phyloP scores from a whole-genome alignment of 2,797 vertebrate genomes.

The Nyctibius grandis region DNA sequence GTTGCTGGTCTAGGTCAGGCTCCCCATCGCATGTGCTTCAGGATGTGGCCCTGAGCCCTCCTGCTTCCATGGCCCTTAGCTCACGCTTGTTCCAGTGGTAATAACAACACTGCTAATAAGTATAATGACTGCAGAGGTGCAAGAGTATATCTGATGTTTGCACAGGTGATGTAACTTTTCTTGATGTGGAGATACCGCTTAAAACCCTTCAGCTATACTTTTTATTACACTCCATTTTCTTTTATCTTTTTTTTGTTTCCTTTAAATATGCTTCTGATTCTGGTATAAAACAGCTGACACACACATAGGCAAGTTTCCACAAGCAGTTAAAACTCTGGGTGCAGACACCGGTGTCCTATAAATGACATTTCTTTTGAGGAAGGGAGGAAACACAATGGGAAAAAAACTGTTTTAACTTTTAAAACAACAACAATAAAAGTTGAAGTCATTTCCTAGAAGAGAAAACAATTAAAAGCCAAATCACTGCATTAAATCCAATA shows the following conservation, averaged over 20 bases:
- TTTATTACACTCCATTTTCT: conserved; percentile 20
- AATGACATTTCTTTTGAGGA: conserved; percentile 24
- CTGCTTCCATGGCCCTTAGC: conserved; percentile 30
- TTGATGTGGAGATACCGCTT: conserved; percentile 1
- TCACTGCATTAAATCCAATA: background rate
- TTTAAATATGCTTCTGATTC: background rate
- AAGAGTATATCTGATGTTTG: conserved; percentile 4
- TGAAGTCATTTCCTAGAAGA: background rate
- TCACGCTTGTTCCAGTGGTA: background rate
- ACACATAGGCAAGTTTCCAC: background rate
- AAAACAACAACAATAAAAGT: background rate
- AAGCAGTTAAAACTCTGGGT: background rate
- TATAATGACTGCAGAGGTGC: conserved; percentile 26
- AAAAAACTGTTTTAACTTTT: background rate
- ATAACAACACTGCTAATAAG: background rate
- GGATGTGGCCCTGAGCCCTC: background rate
- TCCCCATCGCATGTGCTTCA: background rate
- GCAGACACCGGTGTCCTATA: background rate
- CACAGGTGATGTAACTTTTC: conserved; percentile 47
- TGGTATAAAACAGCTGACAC: conserved; percentile 12
- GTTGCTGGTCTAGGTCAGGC: background rate
- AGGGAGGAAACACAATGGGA: background rate
- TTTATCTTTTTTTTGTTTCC: background rate
- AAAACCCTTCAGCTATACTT: conserved; percentile 45
- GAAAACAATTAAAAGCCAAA: background rate